Percentiles rank a stretch among this genome's conserved stretches.
These are phyloP conservation scores for Oreochromis tanganicae DNA, from an alignment of 2,113 vertebrate species.

Conservation along the genomic window DNA sequence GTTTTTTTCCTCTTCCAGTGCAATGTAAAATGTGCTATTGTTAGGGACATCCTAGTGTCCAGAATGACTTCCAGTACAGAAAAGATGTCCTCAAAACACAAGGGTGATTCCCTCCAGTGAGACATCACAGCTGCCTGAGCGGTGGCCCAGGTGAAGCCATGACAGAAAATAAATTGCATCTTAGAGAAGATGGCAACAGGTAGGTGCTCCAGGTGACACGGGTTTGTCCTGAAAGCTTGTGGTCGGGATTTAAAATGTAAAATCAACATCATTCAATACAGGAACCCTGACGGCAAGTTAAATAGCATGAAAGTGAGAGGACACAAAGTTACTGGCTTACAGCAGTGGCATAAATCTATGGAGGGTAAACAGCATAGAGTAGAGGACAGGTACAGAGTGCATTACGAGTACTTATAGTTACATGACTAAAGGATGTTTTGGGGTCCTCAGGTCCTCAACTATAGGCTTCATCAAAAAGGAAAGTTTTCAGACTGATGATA, in stretches of 20 bases:
- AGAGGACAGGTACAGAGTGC: neutral
- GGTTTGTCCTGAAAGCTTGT: neutral
- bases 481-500: fast-evolving
- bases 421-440: neutral
- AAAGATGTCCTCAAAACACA: neutral
- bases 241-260: neutral
- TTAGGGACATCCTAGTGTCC: neutral
- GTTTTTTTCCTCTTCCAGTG: neutral
- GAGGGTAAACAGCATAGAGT: neutral
- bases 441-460: neutral
- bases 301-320: neutral
- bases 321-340: neutral
- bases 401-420: neutral
- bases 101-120: neutral
- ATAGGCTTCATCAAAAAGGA: neutral
- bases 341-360: neutral
- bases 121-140: neutral
- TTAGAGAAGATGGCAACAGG: neutral
- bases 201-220: neutral
- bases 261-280: neutral
- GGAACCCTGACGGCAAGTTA: neutral
- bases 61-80: neutral
- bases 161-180: neutral
- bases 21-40: neutral
- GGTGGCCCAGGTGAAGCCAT: neutral